Evolutionary conservation across 2,113 vertebrate species (phyloP).

Genomic region (Apus apus): DNA sequence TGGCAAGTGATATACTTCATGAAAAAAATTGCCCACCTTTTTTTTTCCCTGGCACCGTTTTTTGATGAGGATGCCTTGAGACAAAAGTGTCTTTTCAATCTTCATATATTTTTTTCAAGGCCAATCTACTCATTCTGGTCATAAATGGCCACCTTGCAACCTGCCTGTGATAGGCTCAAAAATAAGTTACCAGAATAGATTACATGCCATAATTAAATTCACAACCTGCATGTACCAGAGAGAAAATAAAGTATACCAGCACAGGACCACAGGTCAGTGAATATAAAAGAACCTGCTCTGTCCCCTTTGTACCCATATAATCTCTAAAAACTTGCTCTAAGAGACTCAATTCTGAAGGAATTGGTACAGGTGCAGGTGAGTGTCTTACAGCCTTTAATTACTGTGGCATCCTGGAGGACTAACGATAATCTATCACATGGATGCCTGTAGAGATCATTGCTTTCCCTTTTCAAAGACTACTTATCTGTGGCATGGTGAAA

Average conservation of each 20-base stretch:
- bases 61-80: not conserved
- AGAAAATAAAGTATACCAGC: not conserved
- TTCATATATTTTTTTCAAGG: not conserved
- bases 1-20: not conserved
- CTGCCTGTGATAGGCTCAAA: not conserved
- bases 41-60: not conserved
- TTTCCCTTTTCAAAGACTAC: not conserved
- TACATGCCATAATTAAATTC: not conserved
- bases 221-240: not conserved
- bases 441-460: not conserved
- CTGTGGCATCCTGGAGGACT: not conserved
- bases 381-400: not conserved
- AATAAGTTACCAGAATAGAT: not conserved
- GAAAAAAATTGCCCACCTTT: not conserved
- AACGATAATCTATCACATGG: not conserved
- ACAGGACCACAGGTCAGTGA: not conserved
- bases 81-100: not conserved
- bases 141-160: not conserved
- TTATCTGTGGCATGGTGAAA: not conserved
- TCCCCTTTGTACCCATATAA: not conserved
- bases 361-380: not conserved
- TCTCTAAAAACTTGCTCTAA: not conserved
- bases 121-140: not conserved
- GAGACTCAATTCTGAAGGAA: not conserved
- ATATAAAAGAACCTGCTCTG: not conserved